phyloP scores from a whole-genome alignment of 1,140 invertebrate genomes.

The Penaeus chinensis region DNA sequence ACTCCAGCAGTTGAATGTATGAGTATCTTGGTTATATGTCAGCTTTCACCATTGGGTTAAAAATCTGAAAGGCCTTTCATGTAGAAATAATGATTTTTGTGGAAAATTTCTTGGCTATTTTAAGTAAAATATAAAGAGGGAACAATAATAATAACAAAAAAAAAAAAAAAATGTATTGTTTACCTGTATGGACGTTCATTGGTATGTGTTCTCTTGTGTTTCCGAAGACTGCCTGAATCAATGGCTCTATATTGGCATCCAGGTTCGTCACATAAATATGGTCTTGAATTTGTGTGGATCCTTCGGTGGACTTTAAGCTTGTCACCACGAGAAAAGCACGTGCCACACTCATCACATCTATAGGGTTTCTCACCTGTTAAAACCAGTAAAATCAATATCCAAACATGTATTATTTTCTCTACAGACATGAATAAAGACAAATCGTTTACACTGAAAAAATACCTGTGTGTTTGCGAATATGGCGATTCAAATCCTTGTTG shows the following conservation, averaged over 20 bases:
- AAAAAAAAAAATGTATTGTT: neutral
- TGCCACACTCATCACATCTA: constrained; percentile 49
- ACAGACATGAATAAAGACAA: too few relatives aligned
- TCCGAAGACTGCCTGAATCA: constrained; percentile 51
- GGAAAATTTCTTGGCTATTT: too few relatives aligned
- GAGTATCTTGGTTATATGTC: too few relatives aligned
- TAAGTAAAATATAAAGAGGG: too few relatives aligned
- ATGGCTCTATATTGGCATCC: constrained; percentile 53
- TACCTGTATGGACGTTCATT: constrained; percentile 54
- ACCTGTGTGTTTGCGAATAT: constrained; percentile 54
- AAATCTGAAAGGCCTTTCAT: too few relatives aligned
- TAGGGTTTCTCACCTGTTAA: constrained; percentile 50
- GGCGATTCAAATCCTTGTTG: constrained; percentile 47
- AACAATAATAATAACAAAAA: too few relatives aligned
- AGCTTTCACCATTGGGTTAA: too few relatives aligned
- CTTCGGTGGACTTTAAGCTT: constrained; percentile 47
- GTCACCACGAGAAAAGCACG: constrained; percentile 47
- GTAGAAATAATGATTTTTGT: too few relatives aligned
- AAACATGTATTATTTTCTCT: too few relatives aligned
- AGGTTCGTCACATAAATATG: constrained; percentile 31
- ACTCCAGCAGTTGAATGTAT: too few relatives aligned
- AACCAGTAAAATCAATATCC: too few relatives aligned
- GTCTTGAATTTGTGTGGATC: constrained; percentile 47
- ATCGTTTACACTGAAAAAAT: neutral
- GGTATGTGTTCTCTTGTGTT: constrained; percentile 50